Conservation (phyloP, 1,140 invertebrate species). For the Megathymus violae region DNA sequence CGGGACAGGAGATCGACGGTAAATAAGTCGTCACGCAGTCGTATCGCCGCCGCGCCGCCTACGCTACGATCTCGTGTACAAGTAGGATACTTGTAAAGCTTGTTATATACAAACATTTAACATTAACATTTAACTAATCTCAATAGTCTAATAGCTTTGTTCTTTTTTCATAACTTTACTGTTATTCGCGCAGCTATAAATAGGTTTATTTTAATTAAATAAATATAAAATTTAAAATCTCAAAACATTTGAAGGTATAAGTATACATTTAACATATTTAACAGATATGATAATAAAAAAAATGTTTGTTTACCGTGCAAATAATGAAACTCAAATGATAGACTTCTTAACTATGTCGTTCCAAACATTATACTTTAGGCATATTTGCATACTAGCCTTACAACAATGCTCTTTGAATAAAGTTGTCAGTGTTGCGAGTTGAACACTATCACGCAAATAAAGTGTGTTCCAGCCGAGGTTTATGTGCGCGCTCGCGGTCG, state of each 20-base stretch:
- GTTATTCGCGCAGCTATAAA: no score
- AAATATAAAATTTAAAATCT: no score
- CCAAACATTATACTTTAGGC: no score
- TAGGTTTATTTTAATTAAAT: no score
- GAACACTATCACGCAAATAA: constrained; percentile 22
- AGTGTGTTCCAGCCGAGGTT: constrained; percentile 22
- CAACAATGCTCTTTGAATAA: constrained; percentile 30
- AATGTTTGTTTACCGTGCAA: no score
- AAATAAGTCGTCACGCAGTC: constrained; percentile 27
- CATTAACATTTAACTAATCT: no score
- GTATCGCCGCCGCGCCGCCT: constrained; percentile 16
- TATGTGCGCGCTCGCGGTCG: constrained; percentile 2
- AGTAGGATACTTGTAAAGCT: constrained; percentile 6
- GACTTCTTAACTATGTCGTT: background rate
- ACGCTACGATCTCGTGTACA: constrained; percentile 10
- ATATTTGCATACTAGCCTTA: constrained; percentile 6
- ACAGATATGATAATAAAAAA: no score
- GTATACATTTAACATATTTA: no score
- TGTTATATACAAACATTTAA: background rate
- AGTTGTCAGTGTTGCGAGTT: constrained; percentile 28
- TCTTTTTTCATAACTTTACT: no score
- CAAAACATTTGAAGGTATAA: no score
- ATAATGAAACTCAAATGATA: no score
- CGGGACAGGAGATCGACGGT: constrained; percentile 10
- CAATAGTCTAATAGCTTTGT: no score